Evolutionary conservation across 2,113 vertebrate genomes (phyloP).

Genomic region (human (Homo sapiens)): GRCh38 chr15:62130001-62130500

Average conservation of each 20-base stretch:
- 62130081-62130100: not conserved
- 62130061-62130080: not conserved
- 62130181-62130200: not conserved
- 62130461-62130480: too few relatives aligned
- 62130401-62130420: not conserved
- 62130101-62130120: not conserved
- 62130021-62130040: not conserved
- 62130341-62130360: not conserved
- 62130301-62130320: not conserved
- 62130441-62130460: not conserved
- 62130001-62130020: not conserved
- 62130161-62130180: not conserved
- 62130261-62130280: not conserved
- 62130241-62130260: not conserved
- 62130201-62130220: not conserved
- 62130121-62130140: not conserved
- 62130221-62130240: not conserved
- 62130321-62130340: not conserved
- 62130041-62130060: not conserved
- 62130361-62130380: not conserved
- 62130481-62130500: too few relatives aligned
- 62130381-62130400: not conserved
- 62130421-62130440: not conserved
- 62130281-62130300: not conserved
- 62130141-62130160: not conserved